These are phyloP conservation scores for Torymus auratus DNA, from an alignment of 2,888 invertebrate species.

Conservation along the genomic window DNA sequence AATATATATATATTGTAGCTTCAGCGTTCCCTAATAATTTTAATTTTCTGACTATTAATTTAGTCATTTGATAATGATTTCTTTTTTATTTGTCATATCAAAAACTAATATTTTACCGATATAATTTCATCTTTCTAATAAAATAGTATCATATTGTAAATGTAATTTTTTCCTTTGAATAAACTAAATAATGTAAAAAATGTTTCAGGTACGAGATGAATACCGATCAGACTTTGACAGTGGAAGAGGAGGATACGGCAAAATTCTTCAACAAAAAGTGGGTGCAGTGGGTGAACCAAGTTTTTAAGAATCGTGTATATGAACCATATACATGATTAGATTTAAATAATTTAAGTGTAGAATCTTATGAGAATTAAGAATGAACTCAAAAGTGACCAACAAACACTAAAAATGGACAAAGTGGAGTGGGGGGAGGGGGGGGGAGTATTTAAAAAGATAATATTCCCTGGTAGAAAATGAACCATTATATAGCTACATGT, in stretches of 20 bases:
- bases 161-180: no score
- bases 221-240: slow-evolving; percentile 98
- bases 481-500: no score
- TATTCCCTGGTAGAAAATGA: not conserved
- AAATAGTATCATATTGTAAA: no score
- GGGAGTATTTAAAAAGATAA: slow-evolving; percentile 34
- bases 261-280: slow-evolving; percentile 92
- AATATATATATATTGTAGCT: no score
- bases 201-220: slow-evolving; percentile 93
- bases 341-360: slow-evolving; percentile 20
- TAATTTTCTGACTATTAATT: no score
- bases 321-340: not conserved
- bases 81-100: not conserved
- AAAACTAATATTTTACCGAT: not conserved
- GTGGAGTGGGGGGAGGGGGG: no score
- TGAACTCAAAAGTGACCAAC: slow-evolving; percentile 46
- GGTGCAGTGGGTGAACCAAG: slow-evolving; percentile 61
- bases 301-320: slow-evolving; percentile 33
- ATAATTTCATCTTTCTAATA: not conserved
- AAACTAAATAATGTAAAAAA: not conserved
- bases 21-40: no score
- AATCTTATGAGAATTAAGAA: slow-evolving; percentile 34
- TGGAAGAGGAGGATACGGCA: slow-evolving; percentile 98
- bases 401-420: slow-evolving; percentile 25
- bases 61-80: not conserved